These are phyloP conservation scores for Aethina tumida DNA, from an alignment of 1,140 invertebrate genomes.

Conservation along the genomic window DNA sequence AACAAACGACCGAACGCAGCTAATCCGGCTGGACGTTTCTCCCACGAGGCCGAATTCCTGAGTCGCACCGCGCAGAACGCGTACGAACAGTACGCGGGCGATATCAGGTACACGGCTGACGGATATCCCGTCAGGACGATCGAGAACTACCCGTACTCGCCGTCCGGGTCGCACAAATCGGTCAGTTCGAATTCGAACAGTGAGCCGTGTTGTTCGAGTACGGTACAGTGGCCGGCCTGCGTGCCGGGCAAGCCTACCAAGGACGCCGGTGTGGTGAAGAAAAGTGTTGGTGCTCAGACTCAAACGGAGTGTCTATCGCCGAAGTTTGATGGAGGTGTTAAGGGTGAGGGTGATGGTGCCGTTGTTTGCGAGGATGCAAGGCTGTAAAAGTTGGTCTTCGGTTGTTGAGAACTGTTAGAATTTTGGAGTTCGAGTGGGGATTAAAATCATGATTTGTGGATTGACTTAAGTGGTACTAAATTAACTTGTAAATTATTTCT, in stretches of 20 bases:
- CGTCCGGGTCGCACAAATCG: conserved; percentile 4
- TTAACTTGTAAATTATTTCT: too few species aligned
- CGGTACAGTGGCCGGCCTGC: conserved; percentile 38
- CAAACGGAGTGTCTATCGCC: too few species aligned
- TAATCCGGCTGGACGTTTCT: conserved; percentile 48
- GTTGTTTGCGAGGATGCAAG: too few species aligned
- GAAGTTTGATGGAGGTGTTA: too few species aligned
- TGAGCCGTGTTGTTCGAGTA: conserved; percentile 24
- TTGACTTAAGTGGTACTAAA: too few species aligned
- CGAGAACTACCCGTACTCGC: conserved; percentile 4
- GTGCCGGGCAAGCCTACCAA: conserved; percentile 29
- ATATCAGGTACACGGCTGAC: conserved; percentile 31
- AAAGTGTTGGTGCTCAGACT: too few species aligned
- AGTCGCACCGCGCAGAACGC: conserved; percentile 39
- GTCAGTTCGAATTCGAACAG: not conserved
- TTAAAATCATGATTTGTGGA: too few species aligned
- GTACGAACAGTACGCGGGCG: conserved; percentile 50
- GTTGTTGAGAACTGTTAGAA: too few species aligned
- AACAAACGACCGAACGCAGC: conserved; percentile 48
- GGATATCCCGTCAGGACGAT: conserved; percentile 15
- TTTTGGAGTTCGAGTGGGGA: too few species aligned
- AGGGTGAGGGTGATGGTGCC: too few species aligned
- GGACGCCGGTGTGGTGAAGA: too few species aligned
- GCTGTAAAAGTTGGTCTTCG: too few species aligned
- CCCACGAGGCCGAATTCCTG: conserved; percentile 57